A percentile compares a stretch with the other conserved stretches of the same genome.
Evolutionary conservation across 2,113 vertebrate species (phyloP).

Genomic region (Chitala chitala): DNA sequence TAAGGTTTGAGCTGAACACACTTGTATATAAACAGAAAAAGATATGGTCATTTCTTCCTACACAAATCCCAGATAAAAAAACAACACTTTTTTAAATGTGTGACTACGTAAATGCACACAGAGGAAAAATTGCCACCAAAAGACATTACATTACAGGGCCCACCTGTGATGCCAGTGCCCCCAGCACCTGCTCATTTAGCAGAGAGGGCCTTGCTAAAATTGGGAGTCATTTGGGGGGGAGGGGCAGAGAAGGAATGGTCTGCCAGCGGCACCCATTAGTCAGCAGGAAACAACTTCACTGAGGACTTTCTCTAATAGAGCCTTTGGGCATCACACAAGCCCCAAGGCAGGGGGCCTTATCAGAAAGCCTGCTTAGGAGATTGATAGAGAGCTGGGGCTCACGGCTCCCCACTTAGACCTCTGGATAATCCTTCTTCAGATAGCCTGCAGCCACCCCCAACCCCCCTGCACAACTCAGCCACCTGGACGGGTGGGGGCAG

Average conservation of each 20-base stretch:
- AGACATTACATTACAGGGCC: neutral
- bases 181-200: too few species aligned
- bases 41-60: neutral
- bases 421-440: slow-evolving; percentile 4
- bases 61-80: neutral
- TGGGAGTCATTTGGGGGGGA: neutral
- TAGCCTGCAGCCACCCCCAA: neutral
- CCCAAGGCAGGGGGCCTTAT: neutral
- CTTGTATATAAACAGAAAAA: neutral
- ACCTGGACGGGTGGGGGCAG: too few species aligned
- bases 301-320: neutral
- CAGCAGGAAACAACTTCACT: neutral
- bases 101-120: neutral
- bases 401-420: neutral
- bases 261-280: neutral
- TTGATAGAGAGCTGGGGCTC: neutral
- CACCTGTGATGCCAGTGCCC: neutral
- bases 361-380: neutral
- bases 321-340: neutral
- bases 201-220: too few species aligned
- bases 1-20: too few species aligned
- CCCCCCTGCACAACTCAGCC: too few species aligned
- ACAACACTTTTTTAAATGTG: neutral
- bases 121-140: neutral
- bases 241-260: neutral